phyloP scores from a whole-genome alignment of 30 jellyfish, hydroid and myxozoan species.

The Haliclystus octoradiatus region DNA sequence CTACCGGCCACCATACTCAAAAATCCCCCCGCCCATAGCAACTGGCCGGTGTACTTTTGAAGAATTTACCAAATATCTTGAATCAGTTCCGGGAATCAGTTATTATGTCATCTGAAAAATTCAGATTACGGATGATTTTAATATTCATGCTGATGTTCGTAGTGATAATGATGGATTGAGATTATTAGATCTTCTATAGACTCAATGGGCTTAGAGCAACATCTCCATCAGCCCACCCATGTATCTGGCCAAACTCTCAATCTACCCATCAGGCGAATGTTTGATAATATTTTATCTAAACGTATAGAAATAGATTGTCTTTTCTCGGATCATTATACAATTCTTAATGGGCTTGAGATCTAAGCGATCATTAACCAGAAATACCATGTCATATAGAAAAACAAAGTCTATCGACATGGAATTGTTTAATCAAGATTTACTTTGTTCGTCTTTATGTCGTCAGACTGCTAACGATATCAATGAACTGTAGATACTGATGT shows the following conservation, averaged over 20 bases:
- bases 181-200: constrained; percentile 11
- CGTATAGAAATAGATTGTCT: neutral
- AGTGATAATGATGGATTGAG: constrained; percentile 10
- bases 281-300: constrained; percentile 4
- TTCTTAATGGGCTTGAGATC: constrained; percentile 4
- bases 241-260: constrained; percentile 30
- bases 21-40: constrained; percentile 12
- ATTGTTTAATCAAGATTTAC: constrained; percentile 18
- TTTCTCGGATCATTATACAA: constrained; percentile 11
- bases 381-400: constrained; percentile 11
- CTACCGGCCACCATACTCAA: constrained; percentile 19
- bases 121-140: constrained; percentile 12
- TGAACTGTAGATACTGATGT: too few relatives aligned
- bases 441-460: constrained; percentile 22
- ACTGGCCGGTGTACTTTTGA: constrained; percentile 1
- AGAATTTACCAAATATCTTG: constrained; percentile 10
- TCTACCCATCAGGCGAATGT: constrained; percentile 11
- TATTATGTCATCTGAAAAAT: constrained; percentile 9
- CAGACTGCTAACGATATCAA: too few relatives aligned
- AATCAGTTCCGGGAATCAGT: too few relatives aligned
- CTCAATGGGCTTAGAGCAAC: constrained; percentile 10
- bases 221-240: constrained; percentile 16
- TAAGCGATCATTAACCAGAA: too few relatives aligned
- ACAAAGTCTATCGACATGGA: constrained; percentile 11
- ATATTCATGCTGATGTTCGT: constrained; percentile 10